Percentiles rank a stretch among this genome's conserved stretches.
Evolutionary conservation across 2,113 vertebrate species (phyloP).

Genomic region (Pholis gunnellus): DNA sequence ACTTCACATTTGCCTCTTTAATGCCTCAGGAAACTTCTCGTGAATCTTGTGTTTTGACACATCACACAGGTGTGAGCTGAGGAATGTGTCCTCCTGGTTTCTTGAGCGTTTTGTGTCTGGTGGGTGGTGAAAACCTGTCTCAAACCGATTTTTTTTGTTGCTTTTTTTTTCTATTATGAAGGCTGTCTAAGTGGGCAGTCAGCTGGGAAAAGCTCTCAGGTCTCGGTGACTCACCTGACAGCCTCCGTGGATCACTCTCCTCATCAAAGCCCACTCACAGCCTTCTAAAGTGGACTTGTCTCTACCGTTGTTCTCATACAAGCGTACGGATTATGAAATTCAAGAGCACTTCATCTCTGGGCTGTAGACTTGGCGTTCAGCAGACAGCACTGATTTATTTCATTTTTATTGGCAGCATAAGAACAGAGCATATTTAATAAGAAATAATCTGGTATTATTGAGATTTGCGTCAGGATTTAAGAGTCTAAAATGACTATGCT

Average conservation of each 20-base stretch:
- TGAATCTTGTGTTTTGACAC: conserved; percentile 5
- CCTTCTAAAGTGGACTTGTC: conserved; percentile 53
- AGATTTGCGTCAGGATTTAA: not conserved
- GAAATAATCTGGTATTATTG: conserved; percentile 1
- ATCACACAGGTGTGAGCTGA: conserved; percentile 9
- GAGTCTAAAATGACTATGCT: not conserved
- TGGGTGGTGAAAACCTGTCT: conserved; percentile 55
- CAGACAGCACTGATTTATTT: not conserved
- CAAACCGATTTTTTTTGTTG: conserved; percentile 38
- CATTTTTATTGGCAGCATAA: not conserved
- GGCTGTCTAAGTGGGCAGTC: conserved; percentile 68
- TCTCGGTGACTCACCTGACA: conserved; percentile 75
- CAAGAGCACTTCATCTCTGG: conserved; percentile 38
- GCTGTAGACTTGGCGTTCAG: conserved; percentile 16
- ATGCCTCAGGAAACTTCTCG: not conserved
- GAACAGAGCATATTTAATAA: not conserved
- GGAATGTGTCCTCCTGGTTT: conserved; percentile 7
- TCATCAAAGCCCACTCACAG: conserved; percentile 72
- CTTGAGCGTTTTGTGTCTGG: conserved; percentile 27
- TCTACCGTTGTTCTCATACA: conserved; percentile 29
- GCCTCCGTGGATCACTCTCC: conserved; percentile 59
- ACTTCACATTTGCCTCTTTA: conserved; percentile 19
- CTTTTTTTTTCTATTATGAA: conserved; percentile 25
- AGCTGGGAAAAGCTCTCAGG: conserved; percentile 56
- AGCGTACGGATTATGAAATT: conserved; percentile 46